A percentile compares a stretch with the other conserved stretches of the same genome.
Evolutionary conservation across 2,888 invertebrate genomes (phyloP).

Genomic region (Pterostichus madidus): DNA sequence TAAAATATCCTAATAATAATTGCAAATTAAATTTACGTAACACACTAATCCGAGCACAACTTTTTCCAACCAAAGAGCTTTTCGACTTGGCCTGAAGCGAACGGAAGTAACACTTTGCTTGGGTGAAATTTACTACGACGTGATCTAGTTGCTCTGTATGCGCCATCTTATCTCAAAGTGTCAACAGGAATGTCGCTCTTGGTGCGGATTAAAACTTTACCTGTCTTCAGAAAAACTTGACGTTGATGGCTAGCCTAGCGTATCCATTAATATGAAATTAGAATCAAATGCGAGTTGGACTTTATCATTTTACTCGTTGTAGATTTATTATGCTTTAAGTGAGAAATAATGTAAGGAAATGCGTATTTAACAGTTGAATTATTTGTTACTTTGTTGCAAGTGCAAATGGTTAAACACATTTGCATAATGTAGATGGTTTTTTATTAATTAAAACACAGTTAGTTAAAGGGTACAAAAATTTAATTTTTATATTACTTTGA

Average conservation of each 20-base stretch:
- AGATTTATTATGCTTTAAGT: conserved; percentile 18
- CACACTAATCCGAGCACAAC: background rate
- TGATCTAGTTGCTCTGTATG: conserved; percentile 21
- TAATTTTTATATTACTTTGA: too few relatives aligned
- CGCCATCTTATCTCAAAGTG: conserved; percentile 13
- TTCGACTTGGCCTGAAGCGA: background rate
- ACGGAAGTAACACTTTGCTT: background rate
- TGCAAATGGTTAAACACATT: background rate
- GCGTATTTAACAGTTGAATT: conserved; percentile 6
- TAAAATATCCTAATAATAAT: conserved; percentile 39
- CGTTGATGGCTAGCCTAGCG: conserved; percentile 22
- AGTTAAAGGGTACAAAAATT: too few relatives aligned
- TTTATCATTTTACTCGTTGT: conserved; percentile 12
- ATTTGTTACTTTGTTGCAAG: conserved; percentile 30
- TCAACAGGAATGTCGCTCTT: conserved; percentile 31
- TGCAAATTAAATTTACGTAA: conserved; percentile 44
- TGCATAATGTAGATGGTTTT: background rate
- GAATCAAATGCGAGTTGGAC: conserved; percentile 4
- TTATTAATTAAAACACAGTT: too few relatives aligned
- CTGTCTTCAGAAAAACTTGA: conserved; percentile 16
- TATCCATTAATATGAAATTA: conserved; percentile 40
- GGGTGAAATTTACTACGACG: conserved; percentile 16
- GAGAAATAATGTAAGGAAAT: conserved; percentile 38
- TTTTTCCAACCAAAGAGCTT: conserved; percentile 26
- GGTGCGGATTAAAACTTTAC: conserved; percentile 25